Conservation (phyloP, 2,113 vertebrate genomes). For the Cercopithecus mona region DNA sequence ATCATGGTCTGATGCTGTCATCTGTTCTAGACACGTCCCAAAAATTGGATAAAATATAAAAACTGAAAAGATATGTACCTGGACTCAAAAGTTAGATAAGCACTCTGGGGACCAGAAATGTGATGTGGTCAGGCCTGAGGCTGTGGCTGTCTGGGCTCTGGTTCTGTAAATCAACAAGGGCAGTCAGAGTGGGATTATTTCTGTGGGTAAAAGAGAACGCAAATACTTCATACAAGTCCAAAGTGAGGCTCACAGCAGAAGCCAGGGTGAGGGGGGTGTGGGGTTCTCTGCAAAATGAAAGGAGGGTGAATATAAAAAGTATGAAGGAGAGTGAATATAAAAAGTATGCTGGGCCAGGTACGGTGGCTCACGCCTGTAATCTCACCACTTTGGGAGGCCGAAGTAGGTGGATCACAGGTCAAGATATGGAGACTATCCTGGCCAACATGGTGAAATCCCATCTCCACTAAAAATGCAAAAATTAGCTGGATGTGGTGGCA, state of each 20-base stretch:
- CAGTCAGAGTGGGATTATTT: neutral
- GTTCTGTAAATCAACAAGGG: neutral
- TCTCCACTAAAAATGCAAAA: too few relatives aligned
- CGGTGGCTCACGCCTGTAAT: too few relatives aligned
- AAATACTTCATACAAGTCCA: neutral
- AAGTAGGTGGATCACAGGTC: too few relatives aligned
- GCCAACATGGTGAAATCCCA: too few relatives aligned
- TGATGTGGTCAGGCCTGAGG: neutral
- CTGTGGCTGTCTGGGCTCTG: rapidly evolving
- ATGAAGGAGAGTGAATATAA: neutral
- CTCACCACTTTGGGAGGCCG: too few relatives aligned
- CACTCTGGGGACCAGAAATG: neutral
- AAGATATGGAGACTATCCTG: too few relatives aligned
- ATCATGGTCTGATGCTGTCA: neutral
- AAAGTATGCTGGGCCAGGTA: neutral
- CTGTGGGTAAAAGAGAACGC: neutral
- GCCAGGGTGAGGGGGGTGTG: neutral
- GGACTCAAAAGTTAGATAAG: neutral
- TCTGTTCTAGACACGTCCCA: neutral
- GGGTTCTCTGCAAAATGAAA: neutral
- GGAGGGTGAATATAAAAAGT: neutral
- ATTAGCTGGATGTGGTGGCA: too few relatives aligned
- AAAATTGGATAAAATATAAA: neutral
- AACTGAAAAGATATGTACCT: neutral
- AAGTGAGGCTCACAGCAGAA: neutral